Evolutionary conservation across 1,140 invertebrate species (phyloP).

Genomic region (Plectrocnemia conspersa): DNA sequence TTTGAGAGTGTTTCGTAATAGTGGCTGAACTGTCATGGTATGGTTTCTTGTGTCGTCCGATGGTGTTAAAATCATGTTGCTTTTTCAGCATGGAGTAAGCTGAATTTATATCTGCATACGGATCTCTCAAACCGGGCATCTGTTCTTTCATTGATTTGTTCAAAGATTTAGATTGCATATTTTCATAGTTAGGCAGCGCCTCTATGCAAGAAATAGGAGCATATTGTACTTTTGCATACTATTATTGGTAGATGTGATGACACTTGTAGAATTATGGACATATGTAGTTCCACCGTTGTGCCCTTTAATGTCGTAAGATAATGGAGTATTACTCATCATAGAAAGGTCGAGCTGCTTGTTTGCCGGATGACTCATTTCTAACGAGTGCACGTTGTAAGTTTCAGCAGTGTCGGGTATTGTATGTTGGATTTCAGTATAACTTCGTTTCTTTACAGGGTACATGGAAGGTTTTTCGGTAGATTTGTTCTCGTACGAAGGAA

Average conservation of each 20-base stretch:
- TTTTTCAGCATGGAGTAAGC: constrained; percentile 9
- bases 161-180: constrained; percentile 12
- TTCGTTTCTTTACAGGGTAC: constrained; percentile 55
- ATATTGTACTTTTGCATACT: constrained; percentile 11
- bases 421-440: constrained; percentile 50
- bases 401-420: not conserved
- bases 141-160: constrained; percentile 11
- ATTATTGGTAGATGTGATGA: constrained; percentile 17
- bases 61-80: constrained; percentile 9
- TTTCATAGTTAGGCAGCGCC: too few relatives aligned
- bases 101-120: constrained; percentile 10
- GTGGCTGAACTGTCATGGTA: not conserved
- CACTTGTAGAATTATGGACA: constrained; percentile 19
- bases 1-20: constrained; percentile 4
- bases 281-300: constrained; percentile 4
- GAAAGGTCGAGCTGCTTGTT: not conserved
- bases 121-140: not conserved
- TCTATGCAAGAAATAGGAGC: too few relatives aligned
- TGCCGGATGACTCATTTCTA: not conserved
- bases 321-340: constrained; percentile 2
- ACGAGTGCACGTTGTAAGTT: not conserved
- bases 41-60: not conserved
- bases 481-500: constrained; percentile 29
- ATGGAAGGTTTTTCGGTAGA: constrained; percentile 40
- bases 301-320: constrained; percentile 4